These are phyloP conservation scores for Dasypolia templi DNA, from an alignment of 2,888 invertebrate species.

Conservation along the genomic window DNA sequence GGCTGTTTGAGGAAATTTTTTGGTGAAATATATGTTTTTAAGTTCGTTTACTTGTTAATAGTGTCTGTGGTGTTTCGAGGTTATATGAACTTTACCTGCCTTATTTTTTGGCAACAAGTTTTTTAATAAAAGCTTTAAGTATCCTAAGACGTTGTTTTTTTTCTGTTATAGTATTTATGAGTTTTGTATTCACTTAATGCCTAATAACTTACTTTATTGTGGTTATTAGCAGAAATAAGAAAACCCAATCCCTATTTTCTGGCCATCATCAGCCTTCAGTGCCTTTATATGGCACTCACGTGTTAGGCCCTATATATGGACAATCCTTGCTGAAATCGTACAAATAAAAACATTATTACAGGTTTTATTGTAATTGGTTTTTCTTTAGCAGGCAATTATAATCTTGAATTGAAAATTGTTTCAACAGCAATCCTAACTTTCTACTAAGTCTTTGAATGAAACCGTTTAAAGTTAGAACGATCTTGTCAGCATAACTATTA, in stretches of 20 bases:
- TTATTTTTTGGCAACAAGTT: too few relatives aligned
- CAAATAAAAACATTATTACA: too few relatives aligned
- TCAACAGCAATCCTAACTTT: background rate
- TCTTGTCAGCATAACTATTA: conserved; percentile 48
- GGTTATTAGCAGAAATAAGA: background rate
- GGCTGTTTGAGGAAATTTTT: conserved; percentile 38
- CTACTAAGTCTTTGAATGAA: conserved; percentile 43
- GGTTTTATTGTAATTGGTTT: background rate
- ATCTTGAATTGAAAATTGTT: conserved; percentile 16
- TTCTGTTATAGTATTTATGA: background rate
- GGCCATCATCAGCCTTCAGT: background rate
- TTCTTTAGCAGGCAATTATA: conserved; percentile 1
- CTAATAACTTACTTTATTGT: too few relatives aligned
- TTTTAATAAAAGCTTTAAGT: too few relatives aligned
- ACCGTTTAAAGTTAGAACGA: conserved; percentile 42
- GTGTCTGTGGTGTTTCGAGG: too few relatives aligned
- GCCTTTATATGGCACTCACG: background rate
- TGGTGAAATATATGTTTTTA: background rate
- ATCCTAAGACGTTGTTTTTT: too few relatives aligned
- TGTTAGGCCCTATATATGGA: too few relatives aligned
- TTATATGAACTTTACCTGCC: too few relatives aligned
- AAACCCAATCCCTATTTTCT: too few relatives aligned
- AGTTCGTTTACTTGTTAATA: too few relatives aligned
- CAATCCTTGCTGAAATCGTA: background rate
- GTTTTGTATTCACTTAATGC: background rate